These are phyloP conservation scores for Synodontis membranacea DNA, from an alignment of 2,113 vertebrate species.

Conservation along the genomic window DNA sequence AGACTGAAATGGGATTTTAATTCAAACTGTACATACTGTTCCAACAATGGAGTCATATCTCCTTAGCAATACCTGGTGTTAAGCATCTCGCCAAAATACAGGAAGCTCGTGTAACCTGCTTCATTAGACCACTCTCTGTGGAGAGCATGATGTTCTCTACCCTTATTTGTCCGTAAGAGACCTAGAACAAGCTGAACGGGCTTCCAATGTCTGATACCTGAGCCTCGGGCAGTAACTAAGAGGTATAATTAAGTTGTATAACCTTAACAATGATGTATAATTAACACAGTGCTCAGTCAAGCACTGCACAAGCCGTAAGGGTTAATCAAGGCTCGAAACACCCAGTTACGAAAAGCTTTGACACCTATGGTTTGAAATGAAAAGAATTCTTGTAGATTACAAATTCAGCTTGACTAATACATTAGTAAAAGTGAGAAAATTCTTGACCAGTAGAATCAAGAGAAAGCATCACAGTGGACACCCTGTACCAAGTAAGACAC, in stretches of 20 bases:
- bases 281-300: slow-evolving; percentile 40
- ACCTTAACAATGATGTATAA: slow-evolving; percentile 40
- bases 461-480: neutral
- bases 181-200: slow-evolving; percentile 1
- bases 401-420: neutral
- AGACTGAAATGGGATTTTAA: neutral
- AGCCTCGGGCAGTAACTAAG: slow-evolving; percentile 27
- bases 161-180: neutral
- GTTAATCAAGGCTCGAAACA: slow-evolving; percentile 22
- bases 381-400: neutral
- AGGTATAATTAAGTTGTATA: slow-evolving; percentile 42
- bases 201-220: slow-evolving; percentile 28
- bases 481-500: neutral
- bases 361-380: neutral
- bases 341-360: slow-evolving; percentile 16
- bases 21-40: neutral
- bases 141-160: slow-evolving; percentile 17
- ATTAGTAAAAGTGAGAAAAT: neutral
- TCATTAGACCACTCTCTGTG: neutral
- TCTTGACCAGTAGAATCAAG: neutral
- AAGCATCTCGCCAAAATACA: slow-evolving; percentile 4
- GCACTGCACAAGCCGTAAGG: slow-evolving; percentile 18
- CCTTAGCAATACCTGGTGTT: neutral
- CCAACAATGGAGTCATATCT: neutral
- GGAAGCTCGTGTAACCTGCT: neutral